phyloP scores from a whole-genome alignment of 2,888 invertebrate genomes.

The Coelinius sp. region DNA sequence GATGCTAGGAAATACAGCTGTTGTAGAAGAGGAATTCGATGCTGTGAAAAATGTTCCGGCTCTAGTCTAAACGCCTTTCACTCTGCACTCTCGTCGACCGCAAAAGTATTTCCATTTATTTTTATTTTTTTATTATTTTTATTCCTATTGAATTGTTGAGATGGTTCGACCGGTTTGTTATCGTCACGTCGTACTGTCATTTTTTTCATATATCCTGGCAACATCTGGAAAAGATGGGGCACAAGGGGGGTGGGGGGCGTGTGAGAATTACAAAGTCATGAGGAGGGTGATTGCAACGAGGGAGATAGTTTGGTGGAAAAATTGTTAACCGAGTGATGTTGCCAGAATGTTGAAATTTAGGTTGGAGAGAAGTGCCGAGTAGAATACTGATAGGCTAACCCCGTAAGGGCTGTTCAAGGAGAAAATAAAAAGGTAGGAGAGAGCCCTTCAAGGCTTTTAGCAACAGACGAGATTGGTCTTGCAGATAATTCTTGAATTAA shows the following conservation, averaged over 20 bases:
- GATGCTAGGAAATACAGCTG: slow-evolving; percentile 18
- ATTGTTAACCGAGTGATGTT: background rate
- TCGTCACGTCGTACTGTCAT: background rate
- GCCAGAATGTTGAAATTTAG: background rate
- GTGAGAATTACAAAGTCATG: background rate
- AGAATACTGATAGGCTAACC: slow-evolving; percentile 6
- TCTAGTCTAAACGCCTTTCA: slow-evolving; percentile 50
- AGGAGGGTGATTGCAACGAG: background rate
- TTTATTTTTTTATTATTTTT: slow-evolving; percentile 12
- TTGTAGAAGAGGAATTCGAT: slow-evolving; percentile 26
- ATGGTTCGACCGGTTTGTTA: background rate
- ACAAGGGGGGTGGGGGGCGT: background rate
- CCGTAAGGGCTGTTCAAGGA: slow-evolving; percentile 7
- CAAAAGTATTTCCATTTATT: slow-evolving; percentile 43
- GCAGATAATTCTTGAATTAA: background rate
- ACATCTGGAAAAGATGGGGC: background rate
- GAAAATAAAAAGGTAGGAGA: background rate
- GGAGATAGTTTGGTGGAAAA: background rate
- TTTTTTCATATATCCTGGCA: background rate
- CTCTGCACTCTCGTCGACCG: slow-evolving; percentile 51
- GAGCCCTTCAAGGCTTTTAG: background rate
- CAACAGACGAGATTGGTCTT: background rate
- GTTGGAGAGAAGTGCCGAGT: background rate
- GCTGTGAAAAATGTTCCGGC: slow-evolving; percentile 29
- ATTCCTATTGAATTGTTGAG: background rate